Evolutionary conservation across 2,888 invertebrate species (phyloP).

Genomic region (Drosophila paranaensis): DNA sequence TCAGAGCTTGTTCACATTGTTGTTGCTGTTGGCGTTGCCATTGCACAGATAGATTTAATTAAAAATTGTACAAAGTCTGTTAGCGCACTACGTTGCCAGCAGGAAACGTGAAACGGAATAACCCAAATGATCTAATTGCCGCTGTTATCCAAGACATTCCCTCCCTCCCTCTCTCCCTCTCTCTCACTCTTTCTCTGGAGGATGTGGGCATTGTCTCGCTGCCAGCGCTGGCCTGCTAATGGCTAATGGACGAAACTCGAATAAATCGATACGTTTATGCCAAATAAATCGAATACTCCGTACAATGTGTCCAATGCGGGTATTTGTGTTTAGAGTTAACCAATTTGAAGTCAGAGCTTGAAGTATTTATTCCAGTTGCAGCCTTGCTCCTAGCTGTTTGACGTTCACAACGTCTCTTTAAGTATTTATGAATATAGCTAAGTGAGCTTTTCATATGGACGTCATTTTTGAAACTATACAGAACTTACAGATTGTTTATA

Average conservation of each 20-base stretch:
- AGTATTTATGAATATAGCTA: too few species aligned
- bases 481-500: too few species aligned
- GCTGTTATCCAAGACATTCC: constrained; percentile 16
- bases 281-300: constrained; percentile 8
- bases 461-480: too few species aligned
- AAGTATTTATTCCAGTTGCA: too few species aligned
- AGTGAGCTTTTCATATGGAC: too few species aligned
- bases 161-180: constrained; percentile 10
- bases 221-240: constrained; percentile 11
- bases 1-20: constrained; percentile 45
- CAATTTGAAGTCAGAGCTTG: neutral
- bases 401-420: too few species aligned
- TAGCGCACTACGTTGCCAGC: constrained; percentile 46
- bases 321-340: neutral
- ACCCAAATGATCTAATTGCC: constrained; percentile 83
- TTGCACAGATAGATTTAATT: constrained; percentile 68
- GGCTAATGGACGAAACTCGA: constrained; percentile 27
- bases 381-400: too few species aligned
- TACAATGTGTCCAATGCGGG: neutral
- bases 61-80: constrained; percentile 67
- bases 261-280: constrained; percentile 36
- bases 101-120: constrained; percentile 74
- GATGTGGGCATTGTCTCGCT: constrained; percentile 61
- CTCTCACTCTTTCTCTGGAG: constrained; percentile 25
- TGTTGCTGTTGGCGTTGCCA: constrained; percentile 20